Base-by-base conservation (phyloP, 2,113 vertebrate genomes). In the Puffinus mauretanicus region DNA sequence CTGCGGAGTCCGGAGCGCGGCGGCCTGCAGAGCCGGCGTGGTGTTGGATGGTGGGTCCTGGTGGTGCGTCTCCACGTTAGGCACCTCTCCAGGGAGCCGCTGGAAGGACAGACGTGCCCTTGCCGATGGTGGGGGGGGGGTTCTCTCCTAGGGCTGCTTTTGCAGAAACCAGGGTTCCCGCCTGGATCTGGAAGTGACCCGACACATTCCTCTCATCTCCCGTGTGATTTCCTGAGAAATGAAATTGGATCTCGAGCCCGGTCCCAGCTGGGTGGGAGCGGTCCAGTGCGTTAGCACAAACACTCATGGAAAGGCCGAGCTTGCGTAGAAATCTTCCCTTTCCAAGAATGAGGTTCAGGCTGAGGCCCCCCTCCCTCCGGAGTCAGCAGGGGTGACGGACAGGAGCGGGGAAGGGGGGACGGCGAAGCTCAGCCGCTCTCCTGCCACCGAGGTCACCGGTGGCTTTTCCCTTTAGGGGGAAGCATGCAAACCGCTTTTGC, bases 201-300 rank as follows among this genome's bases (percentile, higher is more conserved):
- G 32, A 7, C 30, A 11, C 90, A 70, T 96, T 95, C 96, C 88
- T 30, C 32, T 30, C 32, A 12, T 60, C 51, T 89, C 91, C 91
- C 44, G 7, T 46, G 89, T 54, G 89, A 47, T 85, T 93, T 82
- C 58, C 66, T 65, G 73, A 72, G 94, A 49, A 81, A 71, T 8
- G 25, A 36, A 58, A 44, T 8, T 65, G 94, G 95, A 71, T 40
- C 66, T 3, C 8, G 69, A 54, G 71, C 88, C 44, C 0, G 7
- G 77, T 95, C 95, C 95, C 95, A 54, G 82, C 96, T 95, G 97
- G 97, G 97, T 93, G 97, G 94, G 96, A 95, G 90, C 25, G 24
- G 77, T 21, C 64, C 67, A 38, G 38, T 4, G 58, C 46, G 3
- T 55, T 27, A 51, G 79, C 93, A 27, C 93, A 93, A 83, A 66